Percentiles rank a stretch among this genome's conserved stretches.
These are phyloP conservation scores for Eciton burchellii DNA, from an alignment of 1,140 invertebrate genomes.

Conservation along the genomic window DNA sequence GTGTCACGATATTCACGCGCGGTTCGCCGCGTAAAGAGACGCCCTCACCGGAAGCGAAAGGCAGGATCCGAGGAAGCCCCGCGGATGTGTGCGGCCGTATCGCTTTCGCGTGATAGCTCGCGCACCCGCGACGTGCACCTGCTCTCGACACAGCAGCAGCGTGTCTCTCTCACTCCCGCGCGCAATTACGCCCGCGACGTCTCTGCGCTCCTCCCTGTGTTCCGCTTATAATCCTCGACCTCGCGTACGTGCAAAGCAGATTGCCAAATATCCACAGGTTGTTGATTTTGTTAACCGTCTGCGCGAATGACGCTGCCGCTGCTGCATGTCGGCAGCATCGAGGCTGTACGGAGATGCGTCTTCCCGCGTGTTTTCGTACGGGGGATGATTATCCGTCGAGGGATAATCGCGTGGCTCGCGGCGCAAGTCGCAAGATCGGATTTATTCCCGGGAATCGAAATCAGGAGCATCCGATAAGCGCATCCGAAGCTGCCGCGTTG, in stretches of 20 bases:
- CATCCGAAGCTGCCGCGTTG: too few species aligned
- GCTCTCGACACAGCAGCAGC: slow-evolving; percentile 53
- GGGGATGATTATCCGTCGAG: background rate
- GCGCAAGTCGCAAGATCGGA: too few species aligned
- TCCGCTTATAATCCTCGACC: slow-evolving; percentile 48
- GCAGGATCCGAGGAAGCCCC: slow-evolving; percentile 48
- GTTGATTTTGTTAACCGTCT: slow-evolving; percentile 80
- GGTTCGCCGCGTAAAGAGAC: slow-evolving; percentile 1
- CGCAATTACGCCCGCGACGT: background rate
- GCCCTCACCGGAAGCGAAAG: slow-evolving; percentile 3
- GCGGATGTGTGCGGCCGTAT: slow-evolving; percentile 56
- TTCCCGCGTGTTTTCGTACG: background rate
- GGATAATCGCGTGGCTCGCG: background rate
- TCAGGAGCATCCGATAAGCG: too few species aligned
- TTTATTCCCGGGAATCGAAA: too few species aligned
- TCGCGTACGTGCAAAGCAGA: slow-evolving; percentile 76
- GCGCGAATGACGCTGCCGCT: slow-evolving; percentile 47
- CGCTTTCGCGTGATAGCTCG: slow-evolving; percentile 71
- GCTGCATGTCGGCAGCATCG: slow-evolving; percentile 61
- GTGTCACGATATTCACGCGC: background rate
- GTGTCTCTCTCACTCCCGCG: background rate
- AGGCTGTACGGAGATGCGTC: slow-evolving; percentile 27
- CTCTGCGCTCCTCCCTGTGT: slow-evolving; percentile 9
- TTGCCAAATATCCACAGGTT: slow-evolving; percentile 85
- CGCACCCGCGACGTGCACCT: slow-evolving; percentile 44